These are phyloP conservation scores for Dipodomys ordii DNA, from an alignment of 2,113 vertebrate genomes.

Conservation along the genomic window DNA sequence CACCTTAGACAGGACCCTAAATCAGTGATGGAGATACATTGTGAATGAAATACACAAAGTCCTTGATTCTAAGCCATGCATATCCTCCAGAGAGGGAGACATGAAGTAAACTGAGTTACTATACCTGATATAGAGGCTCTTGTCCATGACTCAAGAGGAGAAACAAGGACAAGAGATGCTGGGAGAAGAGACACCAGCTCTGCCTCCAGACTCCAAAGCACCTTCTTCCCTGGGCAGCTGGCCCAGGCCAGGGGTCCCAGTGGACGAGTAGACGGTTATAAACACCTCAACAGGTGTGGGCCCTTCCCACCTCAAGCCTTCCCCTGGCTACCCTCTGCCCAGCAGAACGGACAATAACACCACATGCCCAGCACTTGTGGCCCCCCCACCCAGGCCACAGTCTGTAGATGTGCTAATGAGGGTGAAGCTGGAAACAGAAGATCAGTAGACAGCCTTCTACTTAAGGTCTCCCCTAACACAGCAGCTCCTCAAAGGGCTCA, in stretches of 20 bases:
- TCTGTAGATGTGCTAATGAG: not conserved
- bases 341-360: not conserved
- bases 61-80: not conserved
- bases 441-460: not conserved
- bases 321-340: not conserved
- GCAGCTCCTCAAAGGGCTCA: not conserved
- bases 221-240: not conserved
- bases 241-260: not conserved
- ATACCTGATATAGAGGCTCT: not conserved
- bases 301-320: not conserved
- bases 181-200: not conserved
- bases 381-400: not conserved
- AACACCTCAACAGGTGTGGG: not conserved
- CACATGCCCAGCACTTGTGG: rapidly evolving
- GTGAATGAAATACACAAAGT: not conserved
- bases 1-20: not conserved
- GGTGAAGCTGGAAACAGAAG: not conserved
- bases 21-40: not conserved
- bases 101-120: not conserved
- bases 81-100: not conserved
- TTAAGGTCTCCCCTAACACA: not conserved
- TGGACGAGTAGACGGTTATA: not conserved
- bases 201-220: not conserved
- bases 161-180: not conserved
- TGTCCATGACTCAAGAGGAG: not conserved